Evolutionary conservation across 2,888 invertebrate species (phyloP), one percentile per base, ranked within the genome.

Genomic region (Brachyopa scutellaris): DNA sequence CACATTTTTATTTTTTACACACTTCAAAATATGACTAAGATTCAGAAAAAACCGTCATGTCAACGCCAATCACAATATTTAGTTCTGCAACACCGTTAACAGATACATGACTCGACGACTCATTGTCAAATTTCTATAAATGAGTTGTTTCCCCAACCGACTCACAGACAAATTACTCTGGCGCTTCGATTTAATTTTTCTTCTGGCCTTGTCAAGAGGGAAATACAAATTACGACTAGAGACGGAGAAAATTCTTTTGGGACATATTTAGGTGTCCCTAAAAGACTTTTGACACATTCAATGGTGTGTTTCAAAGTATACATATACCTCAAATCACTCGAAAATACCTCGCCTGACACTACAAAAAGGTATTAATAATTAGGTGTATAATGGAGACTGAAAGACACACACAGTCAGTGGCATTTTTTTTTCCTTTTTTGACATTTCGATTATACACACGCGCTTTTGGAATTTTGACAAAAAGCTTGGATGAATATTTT

Each of bases 401-500:
- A 61, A 74, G 62, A 74, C 45, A n/a, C n/a, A 78, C 31, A 57
- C 57, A 62, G 73, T 69, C 67, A 38, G 47, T 67, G 40, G 42
- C 7, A 31, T 40, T 69, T 74, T 57, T 7, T 42, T 8, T 31
- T 64, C 19, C 26, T 33, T 55, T 59, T 38, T 33, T n/a, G n/a
- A 57, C 45, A 47, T 67, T 62, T 73, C 67, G 47, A 67, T 73
- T 19, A 21, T 26, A 45, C 45, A 67, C 40, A 29, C 38, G 8
- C 64, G 49, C 15, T 70, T 74, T 80, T 80, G 76, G 62, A 76
- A 76, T 64, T 62, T 69, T 70, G 69, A 80, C 74, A 80, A 64
- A 80, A 74, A 55, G 66, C 72, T n/a, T n/a, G n/a, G n/a, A n/a
- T n/a, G n/a, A n/a, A n/a, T n/a, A n/a, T n/a, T n/a, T n/a, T n/a